Percentiles rank a stretch among this genome's conserved stretches.
Conservation (phyloP, 2,888 invertebrate genomes). For the Lasius fuliginosus region DNA sequence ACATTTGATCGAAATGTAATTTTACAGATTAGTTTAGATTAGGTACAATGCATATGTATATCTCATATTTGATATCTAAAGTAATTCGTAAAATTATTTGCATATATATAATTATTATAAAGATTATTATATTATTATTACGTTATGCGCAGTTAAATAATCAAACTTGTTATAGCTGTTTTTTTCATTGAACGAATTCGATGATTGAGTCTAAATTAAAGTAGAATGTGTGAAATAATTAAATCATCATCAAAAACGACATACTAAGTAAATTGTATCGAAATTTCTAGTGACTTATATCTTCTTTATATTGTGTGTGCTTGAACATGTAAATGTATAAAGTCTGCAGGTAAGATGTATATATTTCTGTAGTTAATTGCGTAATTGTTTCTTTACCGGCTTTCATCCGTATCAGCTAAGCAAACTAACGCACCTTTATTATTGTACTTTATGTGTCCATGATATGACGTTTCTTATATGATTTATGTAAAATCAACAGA, state of each 20-base stretch:
- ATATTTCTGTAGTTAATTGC: conserved; percentile 20
- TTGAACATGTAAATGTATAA: conserved; percentile 30
- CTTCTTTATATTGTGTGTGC: conserved; percentile 1
- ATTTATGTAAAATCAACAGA: conserved; percentile 46
- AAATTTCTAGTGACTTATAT: conserved; percentile 19
- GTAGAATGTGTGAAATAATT: neutral
- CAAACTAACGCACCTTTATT: conserved; percentile 31
- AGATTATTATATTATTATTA: neutral
- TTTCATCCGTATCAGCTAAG: neutral
- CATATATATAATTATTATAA: neutral
- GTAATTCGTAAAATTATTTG: too few species aligned
- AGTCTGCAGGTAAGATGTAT: conserved; percentile 37
- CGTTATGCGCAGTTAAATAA: neutral
- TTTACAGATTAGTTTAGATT: neutral
- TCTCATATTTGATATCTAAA: too few species aligned
- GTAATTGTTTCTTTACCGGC: conserved; percentile 3
- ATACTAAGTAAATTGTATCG: neutral
- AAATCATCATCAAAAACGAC: neutral
- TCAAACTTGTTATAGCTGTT: neutral
- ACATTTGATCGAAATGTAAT: neutral
- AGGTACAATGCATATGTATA: too few species aligned
- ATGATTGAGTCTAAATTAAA: conserved; percentile 3
- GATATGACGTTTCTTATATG: neutral
- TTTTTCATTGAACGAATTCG: neutral
- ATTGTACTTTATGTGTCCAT: conserved; percentile 22